Evolutionary conservation across 2,888 invertebrate genomes (phyloP).

Genomic region (Tetranychus piercei): DNA sequence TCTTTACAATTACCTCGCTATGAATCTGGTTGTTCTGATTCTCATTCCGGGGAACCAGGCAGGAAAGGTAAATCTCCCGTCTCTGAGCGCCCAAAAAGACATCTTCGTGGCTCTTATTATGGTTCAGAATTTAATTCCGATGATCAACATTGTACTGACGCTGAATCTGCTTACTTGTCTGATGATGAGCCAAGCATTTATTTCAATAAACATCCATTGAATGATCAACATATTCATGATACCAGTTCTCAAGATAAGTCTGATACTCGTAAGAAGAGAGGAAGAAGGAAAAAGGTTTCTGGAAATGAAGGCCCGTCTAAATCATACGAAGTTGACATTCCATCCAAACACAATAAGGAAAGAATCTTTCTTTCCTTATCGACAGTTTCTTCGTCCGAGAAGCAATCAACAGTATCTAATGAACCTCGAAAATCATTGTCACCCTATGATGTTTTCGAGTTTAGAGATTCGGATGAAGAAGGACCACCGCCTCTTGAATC

Average conservation of each 20-base stretch:
- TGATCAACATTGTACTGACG: not conserved
- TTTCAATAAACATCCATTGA: constrained; percentile 2
- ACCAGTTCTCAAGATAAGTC: constrained; percentile 7
- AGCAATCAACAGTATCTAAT: constrained; percentile 12
- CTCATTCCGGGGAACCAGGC: constrained; percentile 4
- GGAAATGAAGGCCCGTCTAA: constrained; percentile 16
- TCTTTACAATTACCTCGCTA: constrained; percentile 21
- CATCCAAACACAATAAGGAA: constrained; percentile 15
- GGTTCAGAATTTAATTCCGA: not conserved
- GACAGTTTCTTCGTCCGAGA: not conserved
- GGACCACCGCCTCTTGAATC: constrained; percentile 28
- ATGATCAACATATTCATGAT: not conserved
- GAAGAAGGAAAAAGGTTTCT: constrained; percentile 29
- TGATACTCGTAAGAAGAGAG: constrained; percentile 26
- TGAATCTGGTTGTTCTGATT: constrained; percentile 14
- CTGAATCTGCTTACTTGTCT: not conserved
- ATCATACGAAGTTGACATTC: constrained; percentile 4
- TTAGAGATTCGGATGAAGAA: constrained; percentile 69
- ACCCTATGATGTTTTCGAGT: constrained; percentile 66
- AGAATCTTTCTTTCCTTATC: constrained; percentile 14
- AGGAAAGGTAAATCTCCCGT: constrained; percentile 20
- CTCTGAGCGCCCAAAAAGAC: constrained; percentile 21
- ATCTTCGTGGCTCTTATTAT: constrained; percentile 17
- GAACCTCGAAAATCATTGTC: constrained; percentile 29
- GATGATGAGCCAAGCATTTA: not conserved